Base-by-base conservation (phyloP, 2,888 invertebrate species). In the Caenorhabditis sinica region DNA sequence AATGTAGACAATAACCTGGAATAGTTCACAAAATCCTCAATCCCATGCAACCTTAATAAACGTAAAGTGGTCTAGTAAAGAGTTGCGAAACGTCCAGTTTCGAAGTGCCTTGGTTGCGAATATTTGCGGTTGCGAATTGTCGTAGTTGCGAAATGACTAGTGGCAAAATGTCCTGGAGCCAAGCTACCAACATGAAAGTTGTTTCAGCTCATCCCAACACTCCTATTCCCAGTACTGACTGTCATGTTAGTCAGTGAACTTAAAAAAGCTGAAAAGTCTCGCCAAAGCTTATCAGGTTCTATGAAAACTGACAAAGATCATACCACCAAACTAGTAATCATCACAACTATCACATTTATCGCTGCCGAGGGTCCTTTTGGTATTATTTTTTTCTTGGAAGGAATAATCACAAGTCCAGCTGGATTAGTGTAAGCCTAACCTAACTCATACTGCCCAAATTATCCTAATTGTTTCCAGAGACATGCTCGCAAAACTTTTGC, bases 321-420 rank as follows among this genome's bases (percentile, higher is more conserved):
- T 9, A 49, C 65, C 5, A 65, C 65, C 2, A 65, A 65, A 65
- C 65, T 65, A 13, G 45, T 65, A 0, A 45, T 43, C 1, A n/a
- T 28, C 13, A 45, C 45, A 28, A 45, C 65, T 5, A 45, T 65
- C 1, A 30, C 23, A 0, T 28, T 45, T 6, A 17, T 65, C n/a
- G 43, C 25, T 8, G n/a, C 65, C 2, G 65, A 65, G 28, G 45
- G 45, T 8, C 65, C 65, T 0, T 28, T 56, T 20, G 49, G 49
- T n/a, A 20, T 49, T 6, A 49, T 49, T 13, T 49, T 20, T 49
- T n/a, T 49, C 20, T n/a, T 15, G 20, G 20, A 49, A 15, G 49
- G 49, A 15, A 20, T 49, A 0, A 20, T 49, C 0, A 49, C 49
- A 2, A 5, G 20, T n/a, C 49, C 49, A 9, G 4, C n/a, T n/a